Percentiles rank a stretch among this genome's conserved stretches.
Conservation (phyloP, 2,888 invertebrate genomes). For the Geotrupes spiniger region DNA sequence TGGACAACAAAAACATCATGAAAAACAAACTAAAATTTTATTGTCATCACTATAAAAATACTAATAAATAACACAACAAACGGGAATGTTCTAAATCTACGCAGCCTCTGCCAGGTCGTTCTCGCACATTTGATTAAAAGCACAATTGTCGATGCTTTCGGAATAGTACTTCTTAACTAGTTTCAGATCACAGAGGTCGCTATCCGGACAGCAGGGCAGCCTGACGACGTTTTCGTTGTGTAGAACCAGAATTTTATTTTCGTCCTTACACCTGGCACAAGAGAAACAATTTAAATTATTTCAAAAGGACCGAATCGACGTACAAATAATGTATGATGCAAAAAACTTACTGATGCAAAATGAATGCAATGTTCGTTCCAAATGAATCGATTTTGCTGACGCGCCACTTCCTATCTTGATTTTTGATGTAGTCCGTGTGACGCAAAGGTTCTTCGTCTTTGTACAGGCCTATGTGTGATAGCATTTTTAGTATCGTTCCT, state of each 20-base stretch:
- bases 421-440: conserved; percentile 52
- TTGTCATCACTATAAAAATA: not conserved
- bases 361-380: conserved; percentile 76
- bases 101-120: not conserved
- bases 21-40: no score
- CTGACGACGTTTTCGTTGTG: conserved; percentile 73
- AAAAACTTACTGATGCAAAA: conserved; percentile 51
- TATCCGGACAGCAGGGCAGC: conserved; percentile 62
- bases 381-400: conserved; percentile 69
- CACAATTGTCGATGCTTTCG: conserved; percentile 62
- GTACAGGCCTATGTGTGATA: conserved; percentile 71
- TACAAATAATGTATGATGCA: not conserved
- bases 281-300: conserved; percentile 52
- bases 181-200: conserved; percentile 65
- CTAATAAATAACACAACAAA: not conserved
- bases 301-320: no score
- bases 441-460: conserved; percentile 61
- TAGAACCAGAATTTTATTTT: conserved; percentile 60
- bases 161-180: conserved; percentile 58
- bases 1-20: no score
- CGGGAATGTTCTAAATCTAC: not conserved
- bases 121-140: conserved; percentile 65
- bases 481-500: conserved; percentile 73
- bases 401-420: conserved; percentile 55
- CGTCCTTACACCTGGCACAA: conserved; percentile 50